Conservation (phyloP, 2,888 invertebrate genomes). For the Agrotis clavis region DNA sequence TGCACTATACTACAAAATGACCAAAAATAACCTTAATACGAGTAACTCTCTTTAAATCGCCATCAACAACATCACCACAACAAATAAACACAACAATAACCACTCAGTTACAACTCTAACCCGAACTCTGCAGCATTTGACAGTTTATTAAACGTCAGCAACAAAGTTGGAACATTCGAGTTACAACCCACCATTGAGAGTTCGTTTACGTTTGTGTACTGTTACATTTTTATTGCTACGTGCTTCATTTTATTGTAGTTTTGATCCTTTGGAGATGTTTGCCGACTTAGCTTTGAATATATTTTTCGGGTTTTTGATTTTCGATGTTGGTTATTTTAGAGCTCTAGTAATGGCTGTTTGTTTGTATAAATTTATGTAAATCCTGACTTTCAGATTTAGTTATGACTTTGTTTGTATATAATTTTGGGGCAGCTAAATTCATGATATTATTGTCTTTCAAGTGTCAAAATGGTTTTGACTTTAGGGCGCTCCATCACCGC, state of each 20-base stretch:
- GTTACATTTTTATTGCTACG: conserved; percentile 42
- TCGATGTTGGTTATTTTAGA: background rate
- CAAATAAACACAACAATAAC: conserved; percentile 35
- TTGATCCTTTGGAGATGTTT: conserved; percentile 37
- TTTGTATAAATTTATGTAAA: background rate
- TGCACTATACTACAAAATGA: no score
- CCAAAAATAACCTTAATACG: no score
- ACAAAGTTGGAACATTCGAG: conserved; percentile 53
- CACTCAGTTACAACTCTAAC: conserved; percentile 16
- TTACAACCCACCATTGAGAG: conserved; percentile 40
- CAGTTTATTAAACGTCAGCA: conserved; percentile 53
- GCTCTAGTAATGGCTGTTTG: background rate
- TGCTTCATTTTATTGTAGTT: conserved; percentile 59
- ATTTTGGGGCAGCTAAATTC: no score
- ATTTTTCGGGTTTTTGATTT: conserved; percentile 13
- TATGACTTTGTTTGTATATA: no score
- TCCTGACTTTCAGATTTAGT: background rate
- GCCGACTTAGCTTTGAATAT: conserved; percentile 33
- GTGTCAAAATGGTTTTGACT: no score
- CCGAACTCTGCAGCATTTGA: conserved; percentile 33
- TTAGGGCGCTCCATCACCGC: no score
- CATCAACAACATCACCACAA: background rate
- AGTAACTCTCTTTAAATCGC: conserved; percentile 3
- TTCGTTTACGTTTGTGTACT: conserved; percentile 51
- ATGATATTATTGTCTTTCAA: no score